phyloP scores from a whole-genome alignment of 2,888 invertebrate genomes.

The Drosophila histrio region DNA sequence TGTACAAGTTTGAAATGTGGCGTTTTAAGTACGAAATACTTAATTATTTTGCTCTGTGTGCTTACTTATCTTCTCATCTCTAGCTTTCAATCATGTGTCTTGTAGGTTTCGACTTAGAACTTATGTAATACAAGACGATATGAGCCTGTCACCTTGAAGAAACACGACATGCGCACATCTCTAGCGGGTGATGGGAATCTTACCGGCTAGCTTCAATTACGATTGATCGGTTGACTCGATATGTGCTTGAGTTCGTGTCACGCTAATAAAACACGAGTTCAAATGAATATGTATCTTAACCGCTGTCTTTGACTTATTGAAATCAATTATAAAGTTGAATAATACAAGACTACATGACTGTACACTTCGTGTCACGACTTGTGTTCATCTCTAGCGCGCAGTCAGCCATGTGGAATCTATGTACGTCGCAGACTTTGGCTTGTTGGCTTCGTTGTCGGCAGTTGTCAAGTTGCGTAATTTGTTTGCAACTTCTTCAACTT shows the following conservation, averaged over 20 bases:
- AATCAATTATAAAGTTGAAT: neutral
- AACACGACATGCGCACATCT: neutral
- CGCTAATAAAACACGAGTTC: too few species aligned
- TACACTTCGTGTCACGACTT: slow-evolving; percentile 4
- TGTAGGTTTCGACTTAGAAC: neutral
- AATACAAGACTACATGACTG: neutral
- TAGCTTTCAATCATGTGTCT: too few species aligned
- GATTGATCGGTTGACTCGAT: too few species aligned
- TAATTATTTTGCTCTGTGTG: too few species aligned
- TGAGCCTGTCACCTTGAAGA: neutral
- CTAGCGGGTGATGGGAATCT: too few species aligned
- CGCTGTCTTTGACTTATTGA: neutral
- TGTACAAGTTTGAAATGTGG: too few species aligned
- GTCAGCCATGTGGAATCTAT: slow-evolving; percentile 39
- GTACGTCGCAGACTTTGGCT: slow-evolving; percentile 4
- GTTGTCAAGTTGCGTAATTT: slow-evolving; percentile 74
- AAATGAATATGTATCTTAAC: neutral
- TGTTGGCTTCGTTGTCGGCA: slow-evolving; percentile 8
- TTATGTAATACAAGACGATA: neutral
- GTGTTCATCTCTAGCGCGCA: neutral
- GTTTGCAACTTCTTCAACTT: slow-evolving; percentile 67
- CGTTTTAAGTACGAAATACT: too few species aligned
- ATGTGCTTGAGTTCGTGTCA: too few species aligned
- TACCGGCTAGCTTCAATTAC: too few species aligned
- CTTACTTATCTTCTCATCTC: too few species aligned